Base-by-base conservation (phyloP, 2,888 invertebrate genomes). In the Pocota personata region DNA sequence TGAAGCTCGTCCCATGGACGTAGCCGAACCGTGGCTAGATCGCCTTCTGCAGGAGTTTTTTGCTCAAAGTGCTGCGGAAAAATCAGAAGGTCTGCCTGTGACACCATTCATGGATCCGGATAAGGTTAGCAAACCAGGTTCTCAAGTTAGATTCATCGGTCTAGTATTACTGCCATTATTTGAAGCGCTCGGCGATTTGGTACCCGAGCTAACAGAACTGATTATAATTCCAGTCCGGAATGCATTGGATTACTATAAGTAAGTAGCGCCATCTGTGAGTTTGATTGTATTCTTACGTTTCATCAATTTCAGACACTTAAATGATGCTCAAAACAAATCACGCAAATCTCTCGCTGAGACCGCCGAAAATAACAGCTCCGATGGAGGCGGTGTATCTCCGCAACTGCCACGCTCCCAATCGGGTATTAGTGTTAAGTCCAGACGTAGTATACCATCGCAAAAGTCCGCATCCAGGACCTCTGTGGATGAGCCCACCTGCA, bases 81-180 rank as follows among this genome's bases (percentile, higher is more conserved):
- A 96, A 90, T 93, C 95, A 30, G 96, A 96, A 91, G 97, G 97
- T 8, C 93, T 97, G 87, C 97, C 97, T 3, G 96, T 97, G 30
- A 96, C 97, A 27, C 96, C 97, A 0, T 97, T 97, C 91, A 97
- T 97, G 97, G 97, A 97, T 92, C 94, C 96, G 35, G 96, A 97
- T 88, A 97, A 96, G 92, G 96, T 97, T 71, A 96, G 96, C 80
- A 97, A 96, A 91, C 96, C 96, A 3, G 96, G 96, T 16, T 96
- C 97, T 1, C 97, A 97, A 91, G 96, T 96, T 90, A 96, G 96
- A 69, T 97, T 97, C 92, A 97, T 97, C 91, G 96, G 96, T 55
- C 94, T 96, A 89, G 96, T 97, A 50, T 93, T 97, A 57, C 93
- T 97, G 89, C 97, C 97, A 14, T 93, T 97, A 48, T 97, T 97